Conservation (phyloP, 2,113 vertebrate genomes). For the Pterocles gutturalis region DNA sequence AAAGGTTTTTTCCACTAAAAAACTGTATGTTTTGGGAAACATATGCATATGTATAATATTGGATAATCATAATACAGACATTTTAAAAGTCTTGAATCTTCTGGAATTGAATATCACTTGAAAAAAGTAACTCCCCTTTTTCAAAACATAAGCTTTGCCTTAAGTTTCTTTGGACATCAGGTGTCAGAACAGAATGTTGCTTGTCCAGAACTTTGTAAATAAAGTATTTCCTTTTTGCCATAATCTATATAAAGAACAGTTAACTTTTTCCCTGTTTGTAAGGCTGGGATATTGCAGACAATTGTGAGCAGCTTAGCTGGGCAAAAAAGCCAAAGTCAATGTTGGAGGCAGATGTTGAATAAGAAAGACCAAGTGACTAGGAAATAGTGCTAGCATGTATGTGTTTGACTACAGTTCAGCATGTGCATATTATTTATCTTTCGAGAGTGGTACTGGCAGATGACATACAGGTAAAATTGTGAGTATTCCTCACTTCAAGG, state of each 20-base stretch:
- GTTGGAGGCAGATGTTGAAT: neutral
- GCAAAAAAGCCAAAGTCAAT: rapidly evolving
- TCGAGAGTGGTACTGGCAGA: neutral
- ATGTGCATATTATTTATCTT: neutral
- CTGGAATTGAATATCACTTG: neutral
- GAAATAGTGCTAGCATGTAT: neutral
- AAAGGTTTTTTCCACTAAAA: neutral
- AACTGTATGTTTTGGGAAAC: neutral
- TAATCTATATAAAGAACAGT: neutral
- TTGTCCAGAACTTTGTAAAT: neutral
- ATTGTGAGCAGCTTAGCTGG: neutral
- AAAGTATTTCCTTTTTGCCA: neutral
- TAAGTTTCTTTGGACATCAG: neutral
- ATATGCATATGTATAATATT: neutral
- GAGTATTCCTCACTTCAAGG: neutral
- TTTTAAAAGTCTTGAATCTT: neutral
- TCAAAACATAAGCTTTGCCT: neutral
- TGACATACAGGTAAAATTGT: neutral
- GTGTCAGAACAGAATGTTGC: neutral
- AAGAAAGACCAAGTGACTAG: neutral
- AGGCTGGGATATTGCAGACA: neutral
- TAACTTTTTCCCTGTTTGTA: neutral
- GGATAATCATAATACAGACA: neutral
- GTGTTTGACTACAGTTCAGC: neutral
- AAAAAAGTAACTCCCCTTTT: neutral